A percentile compares a stretch with the other conserved stretches of the same genome.
phyloP scores from a whole-genome alignment of 1,140 invertebrate genomes.

The Apis cerana region DNA sequence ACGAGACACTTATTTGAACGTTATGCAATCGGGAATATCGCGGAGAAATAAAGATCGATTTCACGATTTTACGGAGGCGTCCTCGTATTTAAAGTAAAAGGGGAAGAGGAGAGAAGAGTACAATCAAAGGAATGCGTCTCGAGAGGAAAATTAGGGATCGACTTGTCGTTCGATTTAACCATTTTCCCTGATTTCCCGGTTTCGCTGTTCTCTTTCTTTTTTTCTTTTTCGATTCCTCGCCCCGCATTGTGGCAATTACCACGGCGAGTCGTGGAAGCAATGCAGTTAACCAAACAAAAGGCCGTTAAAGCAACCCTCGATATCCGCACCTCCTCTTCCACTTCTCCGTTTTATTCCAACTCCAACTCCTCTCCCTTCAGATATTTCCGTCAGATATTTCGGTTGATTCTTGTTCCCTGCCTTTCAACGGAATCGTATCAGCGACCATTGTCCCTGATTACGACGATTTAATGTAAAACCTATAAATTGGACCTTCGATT shows the following conservation, averaged over 20 bases:
- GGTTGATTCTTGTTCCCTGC: constrained; percentile 25
- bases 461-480: background rate
- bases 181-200: constrained; percentile 55
- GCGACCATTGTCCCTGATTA: background rate
- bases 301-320: constrained; percentile 63
- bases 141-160: constrained; percentile 63
- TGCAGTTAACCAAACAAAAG: constrained; percentile 75
- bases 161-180: constrained; percentile 72
- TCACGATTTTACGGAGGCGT: no score
- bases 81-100: background rate
- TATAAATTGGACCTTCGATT: no score
- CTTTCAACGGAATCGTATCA: constrained; percentile 4
- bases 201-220: constrained; percentile 14
- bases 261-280: constrained; percentile 58
- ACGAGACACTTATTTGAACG: background rate
- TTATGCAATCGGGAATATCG: no score
- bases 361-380: constrained; percentile 49
- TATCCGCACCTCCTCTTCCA: constrained; percentile 63
- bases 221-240: constrained; percentile 44
- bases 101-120: background rate
- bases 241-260: constrained; percentile 72
- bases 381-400: constrained; percentile 50
- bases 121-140: constrained; percentile 37
- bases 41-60: no score
- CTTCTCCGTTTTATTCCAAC: constrained; percentile 52